Base-by-base conservation (phyloP, 2,888 invertebrate genomes). In the Netelia melanura region DNA sequence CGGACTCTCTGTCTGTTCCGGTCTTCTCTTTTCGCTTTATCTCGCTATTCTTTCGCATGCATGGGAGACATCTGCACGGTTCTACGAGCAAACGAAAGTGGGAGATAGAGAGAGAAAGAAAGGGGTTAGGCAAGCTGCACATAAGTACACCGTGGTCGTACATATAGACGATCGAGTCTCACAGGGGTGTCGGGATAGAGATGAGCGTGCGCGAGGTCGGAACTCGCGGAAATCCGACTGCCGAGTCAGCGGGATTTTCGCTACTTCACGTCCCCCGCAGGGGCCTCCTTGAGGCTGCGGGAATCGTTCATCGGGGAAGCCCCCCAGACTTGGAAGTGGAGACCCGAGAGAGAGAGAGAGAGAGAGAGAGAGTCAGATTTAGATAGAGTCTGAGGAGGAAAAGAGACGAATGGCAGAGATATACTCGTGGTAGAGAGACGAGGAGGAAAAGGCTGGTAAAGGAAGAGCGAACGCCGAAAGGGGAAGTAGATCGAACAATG, bases 221-320 rank as follows among this genome's bases (percentile, higher is more conserved):
- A 75, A 65, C 81, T 70, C 81, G 83, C 80, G 86, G 87, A 87
- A 87, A 88, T 88, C 87, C 79, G 85, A 82, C 68, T 84, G 85
- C 74, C 64, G 87, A 87, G 87, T 87, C 87, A 88, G 88, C 88
- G 80, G 81, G 79, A 87, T 87, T 86, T 82, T 72, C 68, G 74
- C 83, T 81, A 48, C 80, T 83, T 76, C 74, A 80, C 84, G 52
- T 61, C 58, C 71, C 72, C 70, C 70, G 56, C 82, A 78, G 65
- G 65, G 64, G n/a, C 77, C 78, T 70, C 62, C 23, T 62, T 52
- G 76, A 76, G 81, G 68, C 83, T 54, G 62, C 64, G 64, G 43
- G 74, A 78, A 82, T 84, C 75, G 86, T 74, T 65, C 80, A 70
- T 44, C 74, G 64, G 72, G 65, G 8, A 79, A 30, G 75, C 75